Percentiles rank a stretch among this genome's conserved stretches.
phyloP scores from a whole-genome alignment of 2,113 vertebrate species.

The Microtus pennsylvanicus region DNA sequence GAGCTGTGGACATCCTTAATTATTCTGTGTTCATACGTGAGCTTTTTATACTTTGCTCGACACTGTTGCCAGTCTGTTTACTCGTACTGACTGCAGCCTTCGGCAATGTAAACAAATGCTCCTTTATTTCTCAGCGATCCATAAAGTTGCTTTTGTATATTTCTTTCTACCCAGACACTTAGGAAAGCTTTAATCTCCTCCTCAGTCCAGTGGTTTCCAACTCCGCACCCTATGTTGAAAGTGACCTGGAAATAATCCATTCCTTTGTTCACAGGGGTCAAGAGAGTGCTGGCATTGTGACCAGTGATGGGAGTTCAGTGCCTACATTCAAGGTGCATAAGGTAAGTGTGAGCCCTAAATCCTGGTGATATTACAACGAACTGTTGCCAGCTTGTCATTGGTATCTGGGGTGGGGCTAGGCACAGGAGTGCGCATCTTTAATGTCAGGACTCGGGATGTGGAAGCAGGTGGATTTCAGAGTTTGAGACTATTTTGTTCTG shows the following conservation, averaged over 20 bases:
- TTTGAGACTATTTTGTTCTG: background rate
- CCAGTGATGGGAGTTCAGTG: conserved; percentile 93
- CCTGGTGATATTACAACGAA: background rate
- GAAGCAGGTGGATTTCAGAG: background rate
- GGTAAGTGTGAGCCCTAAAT: too few species aligned
- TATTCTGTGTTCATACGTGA: conserved; percentile 73
- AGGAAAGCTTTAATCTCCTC: conserved; percentile 93
- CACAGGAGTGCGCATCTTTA: background rate
- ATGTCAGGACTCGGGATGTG: background rate
- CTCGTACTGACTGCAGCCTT: conserved; percentile 92
- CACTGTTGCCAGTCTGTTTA: conserved; percentile 94
- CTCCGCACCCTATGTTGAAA: conserved; percentile 94
- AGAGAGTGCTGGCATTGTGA: conserved; percentile 87
- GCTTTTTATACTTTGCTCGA: conserved; percentile 93
- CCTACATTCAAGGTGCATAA: conserved; percentile 93
- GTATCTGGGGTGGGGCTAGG: background rate
- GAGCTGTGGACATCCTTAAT: conserved; percentile 86
- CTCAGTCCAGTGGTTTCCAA: conserved; percentile 90
- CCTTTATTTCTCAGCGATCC: conserved; percentile 91
- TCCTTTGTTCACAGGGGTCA: too few species aligned
- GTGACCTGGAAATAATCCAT: conserved; percentile 92
- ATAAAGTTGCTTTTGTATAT: conserved; percentile 87
- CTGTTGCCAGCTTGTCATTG: background rate
- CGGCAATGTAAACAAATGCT: conserved; percentile 94
- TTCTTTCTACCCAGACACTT: conserved; percentile 93